A percentile compares a stretch with the other conserved stretches of the same genome.
Evolutionary conservation across 2,113 vertebrate genomes (phyloP).

Genomic region (Lasiurus borealis): DNA sequence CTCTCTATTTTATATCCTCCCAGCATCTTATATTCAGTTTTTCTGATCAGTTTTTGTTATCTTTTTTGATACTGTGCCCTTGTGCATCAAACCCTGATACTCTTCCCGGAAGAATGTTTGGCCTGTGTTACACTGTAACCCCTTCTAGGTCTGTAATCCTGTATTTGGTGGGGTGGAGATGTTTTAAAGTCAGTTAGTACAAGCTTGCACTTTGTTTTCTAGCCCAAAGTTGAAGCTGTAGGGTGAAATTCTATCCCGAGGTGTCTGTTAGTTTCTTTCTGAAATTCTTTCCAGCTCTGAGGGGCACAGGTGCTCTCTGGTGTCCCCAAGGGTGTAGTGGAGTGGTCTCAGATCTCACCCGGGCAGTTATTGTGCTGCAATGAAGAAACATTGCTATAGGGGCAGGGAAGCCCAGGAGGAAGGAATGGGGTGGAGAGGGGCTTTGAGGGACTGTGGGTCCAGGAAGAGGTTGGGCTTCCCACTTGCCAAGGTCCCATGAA

Average conservation of each 20-base stretch:
- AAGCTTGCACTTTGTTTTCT: constrained; percentile 45
- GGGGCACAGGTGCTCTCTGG: not conserved
- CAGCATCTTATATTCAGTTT: constrained; percentile 11
- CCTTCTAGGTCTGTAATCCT: constrained; percentile 6
- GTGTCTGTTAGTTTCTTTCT: constrained; percentile 57
- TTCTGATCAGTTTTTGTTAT: constrained; percentile 28
- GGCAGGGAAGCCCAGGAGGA: not conserved
- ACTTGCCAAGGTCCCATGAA: not conserved
- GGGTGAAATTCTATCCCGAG: constrained; percentile 47
- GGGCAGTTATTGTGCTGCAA: not conserved
- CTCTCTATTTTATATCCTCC: constrained; percentile 26
- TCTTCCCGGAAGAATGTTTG: not conserved
- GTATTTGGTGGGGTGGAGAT: not conserved
- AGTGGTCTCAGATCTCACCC: not conserved
- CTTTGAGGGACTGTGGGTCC: not conserved
- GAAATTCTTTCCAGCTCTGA: constrained; percentile 49
- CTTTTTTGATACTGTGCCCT: not conserved
- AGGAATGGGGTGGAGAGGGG: not conserved
- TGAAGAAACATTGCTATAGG: not conserved
- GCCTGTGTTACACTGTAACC: not conserved
- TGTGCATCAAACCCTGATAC: not conserved
- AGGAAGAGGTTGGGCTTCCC: not conserved
- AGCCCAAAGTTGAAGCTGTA: constrained; percentile 8
- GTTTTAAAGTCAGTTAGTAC: constrained; percentile 24
- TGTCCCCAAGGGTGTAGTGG: not conserved